Evolutionary conservation across 2,113 vertebrate genomes (phyloP).

Genomic region (Megaleporinus macrocephalus): DNA sequence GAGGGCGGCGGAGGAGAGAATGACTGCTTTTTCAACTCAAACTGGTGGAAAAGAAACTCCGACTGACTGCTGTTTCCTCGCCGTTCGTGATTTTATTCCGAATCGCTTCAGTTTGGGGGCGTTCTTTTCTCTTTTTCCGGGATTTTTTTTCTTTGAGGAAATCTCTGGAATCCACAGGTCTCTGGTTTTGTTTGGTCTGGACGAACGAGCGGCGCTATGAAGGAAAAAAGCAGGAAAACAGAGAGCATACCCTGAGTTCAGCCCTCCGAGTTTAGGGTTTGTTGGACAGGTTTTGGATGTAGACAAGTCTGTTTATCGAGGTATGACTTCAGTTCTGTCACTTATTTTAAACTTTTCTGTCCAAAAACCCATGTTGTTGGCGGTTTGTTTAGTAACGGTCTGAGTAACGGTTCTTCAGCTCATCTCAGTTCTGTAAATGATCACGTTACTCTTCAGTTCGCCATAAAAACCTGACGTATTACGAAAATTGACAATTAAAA

Average conservation of each 20-base stretch:
- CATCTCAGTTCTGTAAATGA: background rate
- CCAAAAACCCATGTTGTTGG: background rate
- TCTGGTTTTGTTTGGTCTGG: slow-evolving; percentile 17
- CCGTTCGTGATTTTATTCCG: background rate
- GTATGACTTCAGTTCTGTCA: slow-evolving; percentile 13
- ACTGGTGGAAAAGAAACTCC: background rate
- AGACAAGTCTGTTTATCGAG: slow-evolving; percentile 11
- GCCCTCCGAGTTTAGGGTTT: background rate
- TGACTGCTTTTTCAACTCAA: background rate
- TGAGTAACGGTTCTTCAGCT: background rate
- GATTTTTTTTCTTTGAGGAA: background rate
- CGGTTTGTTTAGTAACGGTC: background rate
- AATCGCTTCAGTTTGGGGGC: background rate
- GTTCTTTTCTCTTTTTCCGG: background rate
- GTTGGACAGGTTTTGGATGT: slow-evolving; percentile 15
- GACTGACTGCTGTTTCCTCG: background rate
- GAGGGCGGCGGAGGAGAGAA: background rate
- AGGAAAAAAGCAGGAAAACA: slow-evolving; percentile 29
- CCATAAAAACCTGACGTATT: too few relatives aligned
- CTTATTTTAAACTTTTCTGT: slow-evolving; percentile 15
- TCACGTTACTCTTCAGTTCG: background rate
- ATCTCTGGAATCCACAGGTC: slow-evolving; percentile 69
- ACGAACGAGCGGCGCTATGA: slow-evolving; percentile 35
- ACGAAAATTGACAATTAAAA: too few relatives aligned
- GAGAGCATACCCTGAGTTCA: slow-evolving; percentile 28